Percentiles rank a stretch among this genome's conserved stretches.
These are phyloP conservation scores for Xerus inauris DNA, from an alignment of 2,113 vertebrate genomes.

Conservation along the genomic window DNA sequence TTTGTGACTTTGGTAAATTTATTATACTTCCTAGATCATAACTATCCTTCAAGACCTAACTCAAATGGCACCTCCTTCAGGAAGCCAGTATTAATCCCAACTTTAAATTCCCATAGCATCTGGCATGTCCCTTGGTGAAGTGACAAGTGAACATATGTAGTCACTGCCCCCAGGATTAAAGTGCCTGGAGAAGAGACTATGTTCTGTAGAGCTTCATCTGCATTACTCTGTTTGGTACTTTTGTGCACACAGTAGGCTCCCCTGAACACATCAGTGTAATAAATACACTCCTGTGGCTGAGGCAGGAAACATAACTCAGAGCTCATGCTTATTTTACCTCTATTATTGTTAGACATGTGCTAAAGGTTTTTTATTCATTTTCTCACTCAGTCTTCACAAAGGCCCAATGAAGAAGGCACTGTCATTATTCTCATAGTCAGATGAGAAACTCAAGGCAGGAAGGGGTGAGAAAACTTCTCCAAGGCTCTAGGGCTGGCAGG, in stretches of 20 bases:
- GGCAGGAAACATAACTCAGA: not conserved
- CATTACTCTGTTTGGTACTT: not conserved
- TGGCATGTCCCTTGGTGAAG: not conserved
- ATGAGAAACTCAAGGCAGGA: not conserved
- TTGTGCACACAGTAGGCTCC: not conserved
- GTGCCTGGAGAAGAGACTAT: not conserved
- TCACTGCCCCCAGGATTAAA: not conserved
- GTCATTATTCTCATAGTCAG: not conserved
- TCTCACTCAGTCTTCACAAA: not conserved
- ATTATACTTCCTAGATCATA: not conserved
- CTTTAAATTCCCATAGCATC: not conserved
- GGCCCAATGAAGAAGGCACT: too few species aligned
- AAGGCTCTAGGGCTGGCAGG: not conserved
- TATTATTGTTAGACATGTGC: not conserved
- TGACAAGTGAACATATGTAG: not conserved
- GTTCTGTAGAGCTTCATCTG: not conserved
- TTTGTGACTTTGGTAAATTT: not conserved
- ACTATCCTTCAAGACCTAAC: not conserved
- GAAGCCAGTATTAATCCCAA: not conserved
- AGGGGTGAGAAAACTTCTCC: not conserved
- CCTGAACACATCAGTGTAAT: not conserved
- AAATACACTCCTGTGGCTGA: not conserved
- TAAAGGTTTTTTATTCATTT: not conserved
- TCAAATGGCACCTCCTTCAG: not conserved
- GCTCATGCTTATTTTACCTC: not conserved